phyloP scores from a whole-genome alignment of 2,797 vertebrate species.

The Mastacembelus armatus region DNA sequence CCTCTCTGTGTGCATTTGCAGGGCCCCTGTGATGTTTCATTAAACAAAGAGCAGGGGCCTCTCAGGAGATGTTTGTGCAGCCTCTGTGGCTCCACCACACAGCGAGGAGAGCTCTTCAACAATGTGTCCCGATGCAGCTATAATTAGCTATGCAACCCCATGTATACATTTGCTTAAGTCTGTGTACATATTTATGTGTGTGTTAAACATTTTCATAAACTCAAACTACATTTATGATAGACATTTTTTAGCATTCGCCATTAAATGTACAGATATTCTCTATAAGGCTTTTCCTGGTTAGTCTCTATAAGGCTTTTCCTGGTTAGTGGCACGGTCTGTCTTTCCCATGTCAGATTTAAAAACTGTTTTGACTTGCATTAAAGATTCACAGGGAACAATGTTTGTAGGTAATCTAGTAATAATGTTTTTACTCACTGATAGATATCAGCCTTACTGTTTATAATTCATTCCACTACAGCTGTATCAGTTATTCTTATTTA shows the following conservation, averaged over 20 bases:
- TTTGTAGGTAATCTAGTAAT: not conserved
- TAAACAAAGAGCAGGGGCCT: slow-evolving; percentile 77
- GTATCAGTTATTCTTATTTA: not conserved
- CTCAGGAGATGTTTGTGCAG: slow-evolving; percentile 81
- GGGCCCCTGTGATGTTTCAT: slow-evolving; percentile 80
- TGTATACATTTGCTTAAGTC: slow-evolving; percentile 21
- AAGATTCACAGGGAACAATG: slow-evolving; percentile 3
- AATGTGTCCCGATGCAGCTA: slow-evolving; percentile 50
- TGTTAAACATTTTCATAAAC: not conserved
- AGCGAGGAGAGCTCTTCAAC: slow-evolving; percentile 67
- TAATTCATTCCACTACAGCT: not conserved
- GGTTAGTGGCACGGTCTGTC: not conserved
- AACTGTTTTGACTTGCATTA: not conserved
- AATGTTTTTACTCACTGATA: too few species aligned
- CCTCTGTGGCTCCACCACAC: slow-evolving; percentile 76
- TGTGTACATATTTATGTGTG: slow-evolving; percentile 9
- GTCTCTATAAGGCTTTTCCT: not conserved
- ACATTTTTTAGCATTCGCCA: not conserved
- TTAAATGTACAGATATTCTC: not conserved
- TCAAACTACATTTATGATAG: not conserved
- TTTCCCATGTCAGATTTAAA: not conserved
- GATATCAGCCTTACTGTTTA: not conserved
- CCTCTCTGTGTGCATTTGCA: slow-evolving; percentile 69
- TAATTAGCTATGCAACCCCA: slow-evolving; percentile 67
- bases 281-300: not conserved